Base-by-base conservation (phyloP, 2,113 vertebrate genomes). In the Zootoca vivipara region DNA sequence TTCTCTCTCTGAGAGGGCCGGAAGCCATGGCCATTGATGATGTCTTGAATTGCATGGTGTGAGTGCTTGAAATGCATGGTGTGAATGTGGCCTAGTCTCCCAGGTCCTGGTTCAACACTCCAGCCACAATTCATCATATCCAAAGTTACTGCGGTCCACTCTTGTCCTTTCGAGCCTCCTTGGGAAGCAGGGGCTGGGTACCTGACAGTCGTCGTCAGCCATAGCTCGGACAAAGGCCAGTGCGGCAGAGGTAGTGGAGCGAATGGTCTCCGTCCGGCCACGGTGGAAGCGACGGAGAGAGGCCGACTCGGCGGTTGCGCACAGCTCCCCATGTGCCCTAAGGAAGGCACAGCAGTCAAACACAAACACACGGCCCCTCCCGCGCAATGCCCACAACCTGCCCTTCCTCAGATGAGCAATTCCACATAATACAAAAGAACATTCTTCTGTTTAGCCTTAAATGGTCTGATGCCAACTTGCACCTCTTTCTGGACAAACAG, bases 191-290 rank as follows among this genome's bases (percentile, higher is more conserved):
- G 5, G 35, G 30, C 15, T 15, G 20, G 74, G 93, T 95, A 98
- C 98, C 93, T 94, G 91, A 10, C 96, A 91, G 0, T 93, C 80
- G 0, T 91, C 92, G 82, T 97, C 91, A 8, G 95, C 96, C 13
- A 97, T 97, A 33, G 95, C 96, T 4, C 91, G 92, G 8, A 97
- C 95, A 83, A 98, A 98, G 56, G 92, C 94, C 38, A 98, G 95
- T 0, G 95, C 93, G 82, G 97, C 95, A 65, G 93, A 96, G 15
- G 97, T 96, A 5, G 97, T 95, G 1, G 97, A 98, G 85, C 98
- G 97, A 91, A 98, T 96, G n/a, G 94, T 96, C 69, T 98, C 97
- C 0, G 97, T 97, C 62, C 98, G 94, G 85, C 98, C 97, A 67
- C 95, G 96, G 70, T 94, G 92, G 89, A 98, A 98, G 94, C 96